Evolutionary conservation across 2,888 invertebrate species (phyloP).

Genomic region (Drosophila villosipedis): DNA sequence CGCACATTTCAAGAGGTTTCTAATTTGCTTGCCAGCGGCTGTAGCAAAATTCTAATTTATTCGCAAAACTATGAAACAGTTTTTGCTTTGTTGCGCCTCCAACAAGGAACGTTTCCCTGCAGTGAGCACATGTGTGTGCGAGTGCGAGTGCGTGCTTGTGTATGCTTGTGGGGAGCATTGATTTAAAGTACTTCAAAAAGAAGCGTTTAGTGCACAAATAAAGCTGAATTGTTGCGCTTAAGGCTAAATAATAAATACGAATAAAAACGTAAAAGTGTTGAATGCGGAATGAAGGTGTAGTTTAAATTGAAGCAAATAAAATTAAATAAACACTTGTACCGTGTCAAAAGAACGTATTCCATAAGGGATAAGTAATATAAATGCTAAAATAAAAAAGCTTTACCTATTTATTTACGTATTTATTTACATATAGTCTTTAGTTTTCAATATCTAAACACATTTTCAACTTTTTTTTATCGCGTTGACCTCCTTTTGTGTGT

Average conservation of each 20-base stretch:
- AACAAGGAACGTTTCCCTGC: slow-evolving; percentile 22
- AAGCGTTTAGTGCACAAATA: slow-evolving; percentile 50
- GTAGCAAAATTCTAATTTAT: slow-evolving; percentile 77
- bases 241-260: slow-evolving; percentile 22
- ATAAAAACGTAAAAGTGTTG: slow-evolving; percentile 26
- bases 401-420: too few relatives aligned
- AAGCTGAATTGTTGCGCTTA: slow-evolving; percentile 28
- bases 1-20: slow-evolving; percentile 75
- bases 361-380: background rate
- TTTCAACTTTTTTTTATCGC: too few relatives aligned
- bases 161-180: slow-evolving; percentile 31
- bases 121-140: slow-evolving; percentile 12
- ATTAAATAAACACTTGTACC: background rate
- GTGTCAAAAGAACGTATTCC: background rate
- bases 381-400: background rate
- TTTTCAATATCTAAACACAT: too few relatives aligned
- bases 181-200: slow-evolving; percentile 50
- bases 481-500: too few relatives aligned
- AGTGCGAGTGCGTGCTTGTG: slow-evolving; percentile 6
- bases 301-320: background rate
- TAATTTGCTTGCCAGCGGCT: slow-evolving; percentile 69
- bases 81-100: slow-evolving; percentile 27
- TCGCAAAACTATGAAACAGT: slow-evolving; percentile 67
- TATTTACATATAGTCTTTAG: too few relatives aligned
- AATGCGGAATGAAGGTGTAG: slow-evolving; percentile 3